phyloP scores from a whole-genome alignment of 2,888 invertebrate species.

The Pasiphila rectangulata region DNA sequence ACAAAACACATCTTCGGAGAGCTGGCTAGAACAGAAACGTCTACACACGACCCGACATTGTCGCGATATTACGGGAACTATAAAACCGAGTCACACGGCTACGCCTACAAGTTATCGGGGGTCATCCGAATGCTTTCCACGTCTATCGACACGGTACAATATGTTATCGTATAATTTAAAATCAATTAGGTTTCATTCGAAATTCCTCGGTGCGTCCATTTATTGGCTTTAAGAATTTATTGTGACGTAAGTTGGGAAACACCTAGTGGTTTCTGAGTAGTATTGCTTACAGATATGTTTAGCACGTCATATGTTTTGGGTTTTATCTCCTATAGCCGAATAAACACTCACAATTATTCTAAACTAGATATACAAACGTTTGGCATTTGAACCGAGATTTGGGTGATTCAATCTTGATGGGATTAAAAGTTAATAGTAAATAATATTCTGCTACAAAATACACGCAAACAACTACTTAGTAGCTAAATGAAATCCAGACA shows the following conservation, averaged over 20 bases:
- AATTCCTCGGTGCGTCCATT: conserved; percentile 42
- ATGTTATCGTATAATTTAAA: conserved; percentile 54
- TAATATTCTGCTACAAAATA: conserved; percentile 13
- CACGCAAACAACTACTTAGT: conserved; percentile 38
- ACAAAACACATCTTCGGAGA: conserved; percentile 16
- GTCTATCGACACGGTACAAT: conserved; percentile 45
- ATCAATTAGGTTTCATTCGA: conserved; percentile 52
- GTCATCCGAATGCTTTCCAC: conserved; percentile 50
- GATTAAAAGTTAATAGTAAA: conserved; percentile 11
- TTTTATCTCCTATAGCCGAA: conserved; percentile 10
- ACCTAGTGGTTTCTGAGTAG: conserved; percentile 21
- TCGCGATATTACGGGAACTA: conserved; percentile 33
- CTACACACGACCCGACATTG: conserved; percentile 25
- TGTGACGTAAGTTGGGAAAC: conserved; percentile 33
- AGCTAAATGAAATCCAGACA: conserved; percentile 44
- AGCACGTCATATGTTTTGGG: conserved; percentile 20
- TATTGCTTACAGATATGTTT: conserved; percentile 18
- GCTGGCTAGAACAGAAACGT: conserved; percentile 28
- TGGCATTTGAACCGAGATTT: conserved; percentile 6
- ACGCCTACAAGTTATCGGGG: conserved; percentile 44
- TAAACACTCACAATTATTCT: conserved; percentile 8
- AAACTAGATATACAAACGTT: conserved; percentile 5
- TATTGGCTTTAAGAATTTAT: conserved; percentile 33
- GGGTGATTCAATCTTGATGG: conserved; percentile 9
- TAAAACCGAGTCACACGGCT: conserved; percentile 35